These are phyloP conservation scores for Tokudaia muenninki DNA, from an alignment of 2,797 vertebrate genomes.

Conservation along the genomic window DNA sequence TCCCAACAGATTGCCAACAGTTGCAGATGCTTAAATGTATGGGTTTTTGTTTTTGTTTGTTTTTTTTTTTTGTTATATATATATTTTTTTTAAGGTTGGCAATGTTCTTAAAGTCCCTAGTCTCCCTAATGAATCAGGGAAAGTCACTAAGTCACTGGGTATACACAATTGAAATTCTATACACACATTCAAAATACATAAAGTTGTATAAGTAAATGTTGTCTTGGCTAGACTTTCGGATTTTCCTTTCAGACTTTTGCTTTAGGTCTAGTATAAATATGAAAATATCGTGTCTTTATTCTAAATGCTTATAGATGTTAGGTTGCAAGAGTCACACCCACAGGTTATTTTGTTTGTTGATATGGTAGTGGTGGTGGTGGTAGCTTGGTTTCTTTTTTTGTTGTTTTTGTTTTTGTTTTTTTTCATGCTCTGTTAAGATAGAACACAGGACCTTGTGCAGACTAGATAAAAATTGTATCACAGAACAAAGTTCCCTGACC, in stretches of 20 bases:
- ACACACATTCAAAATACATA: neutral
- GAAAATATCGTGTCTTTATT: slow-evolving; percentile 10
- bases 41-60: no score
- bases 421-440: neutral
- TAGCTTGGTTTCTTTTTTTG: neutral
- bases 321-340: neutral
- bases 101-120: neutral
- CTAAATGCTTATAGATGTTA: neutral
- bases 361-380: no score
- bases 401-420: neutral
- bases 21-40: neutral
- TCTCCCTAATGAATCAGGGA: neutral
- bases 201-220: slow-evolving; percentile 25
- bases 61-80: neutral
- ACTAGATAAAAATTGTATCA: neutral
- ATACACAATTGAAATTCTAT: neutral
- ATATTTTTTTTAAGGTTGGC: neutral
- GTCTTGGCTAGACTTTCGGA: neutral
- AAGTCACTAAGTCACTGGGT: slow-evolving; percentile 18
- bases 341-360: neutral
- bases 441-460: neutral
- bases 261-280: slow-evolving; percentile 20
- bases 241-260: slow-evolving; percentile 25
- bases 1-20: slow-evolving; percentile 53
- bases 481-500: neutral